These are phyloP conservation scores for Bolinopsis microptera DNA, from an alignment of 37 sponge, comb jelly and placozoan species.

Conservation along the genomic window DNA sequence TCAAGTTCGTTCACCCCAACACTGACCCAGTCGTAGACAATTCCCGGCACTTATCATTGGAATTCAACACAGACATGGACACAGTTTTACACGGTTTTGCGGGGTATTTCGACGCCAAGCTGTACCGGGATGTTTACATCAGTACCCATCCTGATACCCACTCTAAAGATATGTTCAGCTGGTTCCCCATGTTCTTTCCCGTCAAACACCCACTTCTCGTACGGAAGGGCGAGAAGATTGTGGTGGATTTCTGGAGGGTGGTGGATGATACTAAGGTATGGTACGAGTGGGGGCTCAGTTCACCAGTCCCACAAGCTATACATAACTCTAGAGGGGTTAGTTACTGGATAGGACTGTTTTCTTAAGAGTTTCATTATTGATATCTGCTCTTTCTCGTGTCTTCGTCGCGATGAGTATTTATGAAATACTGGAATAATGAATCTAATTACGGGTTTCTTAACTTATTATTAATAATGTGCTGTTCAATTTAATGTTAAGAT, in stretches of 20 bases:
- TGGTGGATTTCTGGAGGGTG: conserved; percentile 80
- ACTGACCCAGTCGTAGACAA: conserved; percentile 76
- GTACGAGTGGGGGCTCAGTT: conserved; percentile 93
- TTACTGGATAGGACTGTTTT: conserved; percentile 86
- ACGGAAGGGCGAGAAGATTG: conserved; percentile 40
- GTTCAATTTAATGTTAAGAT: too few relatives aligned
- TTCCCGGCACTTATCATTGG: conserved; percentile 72
- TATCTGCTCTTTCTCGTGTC: background rate
- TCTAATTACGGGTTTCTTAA: too few relatives aligned
- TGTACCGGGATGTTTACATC: conserved; percentile 81
- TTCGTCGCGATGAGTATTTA: too few relatives aligned
- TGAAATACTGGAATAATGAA: too few relatives aligned
- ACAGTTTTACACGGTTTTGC: conserved; percentile 86
- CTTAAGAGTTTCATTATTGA: background rate
- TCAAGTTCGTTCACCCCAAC: conserved; percentile 95
- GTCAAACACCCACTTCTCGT: conserved; percentile 79
- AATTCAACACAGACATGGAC: conserved; percentile 68
- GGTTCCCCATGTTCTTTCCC: conserved; percentile 98
- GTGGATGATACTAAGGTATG: conserved; percentile 79
- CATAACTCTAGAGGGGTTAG: conserved; percentile 88
- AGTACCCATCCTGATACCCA: conserved; percentile 91
- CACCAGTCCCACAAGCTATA: conserved; percentile 71
- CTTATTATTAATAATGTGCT: too few relatives aligned
- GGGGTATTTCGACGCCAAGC: conserved; percentile 89
- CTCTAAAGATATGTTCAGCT: conserved; percentile 96